These are phyloP conservation scores for Pseudopodoces humilis DNA, from an alignment of 2,113 vertebrate species.

Conservation along the genomic window DNA sequence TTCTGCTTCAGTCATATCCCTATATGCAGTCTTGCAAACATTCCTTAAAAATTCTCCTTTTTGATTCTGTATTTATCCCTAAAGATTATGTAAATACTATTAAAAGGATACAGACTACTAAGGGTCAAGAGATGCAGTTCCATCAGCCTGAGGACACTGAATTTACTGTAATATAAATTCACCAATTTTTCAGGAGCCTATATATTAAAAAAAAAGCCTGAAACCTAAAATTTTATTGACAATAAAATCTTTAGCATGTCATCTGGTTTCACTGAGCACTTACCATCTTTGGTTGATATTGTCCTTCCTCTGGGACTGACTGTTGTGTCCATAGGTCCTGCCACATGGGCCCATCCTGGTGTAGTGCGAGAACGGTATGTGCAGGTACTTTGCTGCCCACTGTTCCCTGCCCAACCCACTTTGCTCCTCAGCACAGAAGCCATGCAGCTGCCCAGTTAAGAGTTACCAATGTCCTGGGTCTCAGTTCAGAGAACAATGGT, in stretches of 20 bases:
- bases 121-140: not conserved
- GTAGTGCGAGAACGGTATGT: fast-evolving
- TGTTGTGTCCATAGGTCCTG: not conserved
- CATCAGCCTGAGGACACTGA: not conserved
- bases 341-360: fast-evolving
- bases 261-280: not conserved
- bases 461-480: fast-evolving
- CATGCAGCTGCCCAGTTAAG: not conserved
- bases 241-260: not conserved
- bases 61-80: not conserved
- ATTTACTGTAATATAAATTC: not conserved
- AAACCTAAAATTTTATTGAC: not conserved
- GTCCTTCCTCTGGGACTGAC: not conserved
- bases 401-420: not conserved
- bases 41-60: not conserved
- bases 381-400: not conserved
- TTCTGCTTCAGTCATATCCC: not conserved
- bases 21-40: not conserved
- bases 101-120: not conserved
- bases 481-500: not conserved
- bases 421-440: fast-evolving
- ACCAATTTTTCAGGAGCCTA: not conserved
- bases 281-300: fast-evolving
- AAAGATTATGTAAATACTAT: not conserved
- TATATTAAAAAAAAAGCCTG: not conserved